Evolutionary conservation across 2,797 vertebrate species (phyloP).

Genomic region (Pteropus rufus): DNA sequence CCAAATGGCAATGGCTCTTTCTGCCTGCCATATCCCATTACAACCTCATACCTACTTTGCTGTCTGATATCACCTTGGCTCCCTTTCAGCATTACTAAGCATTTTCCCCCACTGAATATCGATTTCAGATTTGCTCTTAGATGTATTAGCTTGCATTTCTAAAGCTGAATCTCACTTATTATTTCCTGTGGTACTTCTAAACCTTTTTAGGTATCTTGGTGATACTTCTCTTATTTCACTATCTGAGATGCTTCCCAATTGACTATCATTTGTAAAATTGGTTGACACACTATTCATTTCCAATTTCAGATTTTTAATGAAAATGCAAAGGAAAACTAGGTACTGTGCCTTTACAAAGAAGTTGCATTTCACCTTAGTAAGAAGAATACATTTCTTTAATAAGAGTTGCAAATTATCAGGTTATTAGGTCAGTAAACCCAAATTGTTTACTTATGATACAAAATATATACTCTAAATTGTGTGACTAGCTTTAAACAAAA

Average conservation of each 20-base stretch:
- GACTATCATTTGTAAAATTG: not conserved
- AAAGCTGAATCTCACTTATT: not conserved
- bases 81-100: constrained; percentile 21
- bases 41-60: not conserved
- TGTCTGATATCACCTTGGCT: not conserved
- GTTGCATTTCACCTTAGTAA: not conserved
- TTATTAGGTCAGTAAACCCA: not conserved
- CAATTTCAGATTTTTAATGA: constrained; percentile 28
- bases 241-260: not conserved
- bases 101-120: not conserved
- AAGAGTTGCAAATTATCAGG: not conserved
- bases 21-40: not conserved
- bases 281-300: not conserved
- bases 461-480: not conserved
- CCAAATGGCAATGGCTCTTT: not conserved
- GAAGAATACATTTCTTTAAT: not conserved
- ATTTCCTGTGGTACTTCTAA: constrained; percentile 20
- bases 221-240: not conserved
- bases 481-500: not conserved
- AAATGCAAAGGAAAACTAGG: constrained; percentile 11
- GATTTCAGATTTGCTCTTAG: not conserved
- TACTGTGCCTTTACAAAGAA: not conserved
- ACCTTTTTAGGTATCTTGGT: not conserved
- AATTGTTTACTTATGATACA: not conserved
- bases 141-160: not conserved